A percentile compares a stretch with the other conserved stretches of the same genome.
These are phyloP conservation scores for Sthenelais limicola DNA, from an alignment of 2,888 invertebrate species.

Conservation along the genomic window DNA sequence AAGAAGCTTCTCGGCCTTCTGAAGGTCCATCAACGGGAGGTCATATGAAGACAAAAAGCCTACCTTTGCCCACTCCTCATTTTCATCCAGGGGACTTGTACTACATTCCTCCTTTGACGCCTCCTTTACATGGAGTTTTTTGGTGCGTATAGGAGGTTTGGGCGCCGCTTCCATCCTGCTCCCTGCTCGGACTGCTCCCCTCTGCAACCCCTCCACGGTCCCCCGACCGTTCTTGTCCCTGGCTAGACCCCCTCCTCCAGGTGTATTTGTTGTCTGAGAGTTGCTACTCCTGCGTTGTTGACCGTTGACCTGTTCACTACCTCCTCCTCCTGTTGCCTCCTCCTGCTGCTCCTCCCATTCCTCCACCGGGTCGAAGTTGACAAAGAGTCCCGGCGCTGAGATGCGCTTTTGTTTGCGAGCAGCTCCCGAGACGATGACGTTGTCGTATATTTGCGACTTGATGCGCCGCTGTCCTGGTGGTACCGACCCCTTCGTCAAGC, in stretches of 20 bases:
- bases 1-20: no score
- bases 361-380: constrained; percentile 60
- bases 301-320: no score
- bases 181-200: constrained; percentile 7
- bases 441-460: constrained; percentile 64
- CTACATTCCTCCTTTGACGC: constrained; percentile 9
- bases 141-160: constrained; percentile 15
- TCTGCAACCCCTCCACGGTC: not conserved
- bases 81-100: constrained; percentile 77
- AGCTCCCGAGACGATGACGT: constrained; percentile 52
- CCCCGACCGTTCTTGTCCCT: constrained; percentile 28
- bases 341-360: constrained; percentile 55
- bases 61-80: constrained; percentile 93
- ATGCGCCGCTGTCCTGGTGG: constrained; percentile 60
- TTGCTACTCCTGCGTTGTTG: no score
- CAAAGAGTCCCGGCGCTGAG: constrained; percentile 55
- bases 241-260: no score
- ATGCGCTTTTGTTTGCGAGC: constrained; percentile 51
- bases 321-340: no score
- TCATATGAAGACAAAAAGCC: no score
- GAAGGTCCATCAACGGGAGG: no score
- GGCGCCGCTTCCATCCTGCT: constrained; percentile 27
- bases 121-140: not conserved
- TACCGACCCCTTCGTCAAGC: constrained; percentile 66
- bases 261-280: no score